phyloP scores from a whole-genome alignment of 2,113 vertebrate species.

The Gadus macrocephalus region DNA sequence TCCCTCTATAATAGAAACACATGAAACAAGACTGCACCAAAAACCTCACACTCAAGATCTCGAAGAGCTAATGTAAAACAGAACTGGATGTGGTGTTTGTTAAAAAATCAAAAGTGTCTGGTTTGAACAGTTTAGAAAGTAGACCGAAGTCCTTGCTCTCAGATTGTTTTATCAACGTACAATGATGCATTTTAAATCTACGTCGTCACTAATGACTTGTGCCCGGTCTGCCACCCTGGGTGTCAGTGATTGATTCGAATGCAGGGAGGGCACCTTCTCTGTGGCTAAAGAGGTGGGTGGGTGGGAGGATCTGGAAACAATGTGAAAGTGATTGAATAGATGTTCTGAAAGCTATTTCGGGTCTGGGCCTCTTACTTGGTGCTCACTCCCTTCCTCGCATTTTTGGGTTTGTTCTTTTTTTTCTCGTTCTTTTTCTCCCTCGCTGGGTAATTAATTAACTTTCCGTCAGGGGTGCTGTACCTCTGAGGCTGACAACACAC shows the following conservation, averaged over 20 bases:
- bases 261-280: conserved; percentile 15
- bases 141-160: conserved; percentile 12
- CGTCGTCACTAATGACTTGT: conserved; percentile 34
- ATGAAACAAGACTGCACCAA: too few relatives aligned
- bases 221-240: conserved; percentile 1
- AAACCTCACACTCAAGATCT: too few relatives aligned
- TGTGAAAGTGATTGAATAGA: conserved; percentile 38
- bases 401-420: background rate
- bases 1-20: too few relatives aligned
- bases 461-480: conserved; percentile 2
- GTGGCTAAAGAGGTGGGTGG: conserved; percentile 15
- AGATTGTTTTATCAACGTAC: conserved; percentile 17
- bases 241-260: conserved; percentile 29
- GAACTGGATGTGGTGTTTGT: background rate
- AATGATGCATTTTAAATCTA: conserved; percentile 34
- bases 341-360: conserved; percentile 27
- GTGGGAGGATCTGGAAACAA: conserved; percentile 33
- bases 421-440: conserved; percentile 1
- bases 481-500: background rate
- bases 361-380: background rate
- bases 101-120: background rate
- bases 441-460: conserved; percentile 19
- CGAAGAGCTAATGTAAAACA: background rate
- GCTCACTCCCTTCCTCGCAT: background rate
- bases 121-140: conserved; percentile 13